phyloP scores from a whole-genome alignment of 2,888 invertebrate genomes.

The Pseudoips prasinana region DNA sequence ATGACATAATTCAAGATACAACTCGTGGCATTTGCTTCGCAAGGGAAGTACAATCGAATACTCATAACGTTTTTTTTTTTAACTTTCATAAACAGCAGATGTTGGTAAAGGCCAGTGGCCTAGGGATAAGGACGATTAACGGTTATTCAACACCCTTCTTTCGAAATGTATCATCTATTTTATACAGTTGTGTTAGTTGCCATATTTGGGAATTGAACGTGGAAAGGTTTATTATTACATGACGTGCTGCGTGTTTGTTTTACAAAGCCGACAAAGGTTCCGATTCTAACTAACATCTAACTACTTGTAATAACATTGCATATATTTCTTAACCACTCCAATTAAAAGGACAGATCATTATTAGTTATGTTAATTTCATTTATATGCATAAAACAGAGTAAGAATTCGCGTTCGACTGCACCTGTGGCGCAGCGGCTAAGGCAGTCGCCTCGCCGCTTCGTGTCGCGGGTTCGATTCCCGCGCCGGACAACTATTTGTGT shows the following conservation, averaged over 20 bases:
- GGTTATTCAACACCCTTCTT: conserved; percentile 42
- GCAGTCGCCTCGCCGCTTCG: no score
- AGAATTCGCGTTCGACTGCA: no score
- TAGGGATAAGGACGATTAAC: conserved; percentile 45
- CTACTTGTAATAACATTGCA: no score
- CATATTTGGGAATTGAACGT: conserved; percentile 35
- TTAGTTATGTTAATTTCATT: no score
- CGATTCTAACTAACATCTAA: no score
- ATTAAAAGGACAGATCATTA: no score
- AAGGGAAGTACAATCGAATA: conserved; percentile 47
- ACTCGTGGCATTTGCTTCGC: conserved; percentile 44
- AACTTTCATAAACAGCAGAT: conserved; percentile 64
- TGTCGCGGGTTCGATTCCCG: no score
- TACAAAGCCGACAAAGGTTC: conserved; percentile 15
- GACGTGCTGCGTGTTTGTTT: conserved; percentile 4
- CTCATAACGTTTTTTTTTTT: conserved; percentile 38
- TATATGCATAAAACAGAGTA: no score
- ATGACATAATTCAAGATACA: conserved; percentile 41
- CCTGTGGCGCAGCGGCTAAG: no score
- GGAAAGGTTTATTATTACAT: conserved; percentile 12
- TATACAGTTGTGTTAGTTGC: conserved; percentile 26
- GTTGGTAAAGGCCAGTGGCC: conserved; percentile 61
- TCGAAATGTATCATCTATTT: conserved; percentile 62
- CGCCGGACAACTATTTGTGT: no score
- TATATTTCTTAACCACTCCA: no score